Conservation (phyloP, 1,140 invertebrate species). For the Latrodectus geometricus region DNA sequence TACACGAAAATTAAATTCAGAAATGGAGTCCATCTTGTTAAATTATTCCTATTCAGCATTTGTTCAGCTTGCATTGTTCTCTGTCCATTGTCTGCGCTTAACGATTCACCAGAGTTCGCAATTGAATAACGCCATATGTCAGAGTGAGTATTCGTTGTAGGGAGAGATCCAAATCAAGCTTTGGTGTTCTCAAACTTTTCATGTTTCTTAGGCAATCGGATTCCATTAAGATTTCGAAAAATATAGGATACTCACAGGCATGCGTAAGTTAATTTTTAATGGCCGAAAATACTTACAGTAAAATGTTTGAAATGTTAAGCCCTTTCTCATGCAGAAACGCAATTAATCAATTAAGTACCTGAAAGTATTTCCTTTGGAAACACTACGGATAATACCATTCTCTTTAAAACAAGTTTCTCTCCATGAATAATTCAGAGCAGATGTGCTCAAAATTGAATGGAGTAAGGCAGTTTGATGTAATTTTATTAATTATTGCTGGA, state of each 20-base stretch:
- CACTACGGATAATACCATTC: too few relatives aligned
- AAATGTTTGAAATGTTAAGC: conserved; percentile 6
- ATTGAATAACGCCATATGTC: conserved; percentile 18
- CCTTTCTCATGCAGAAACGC: conserved; percentile 8
- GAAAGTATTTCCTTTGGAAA: background rate
- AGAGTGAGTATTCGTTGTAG: background rate
- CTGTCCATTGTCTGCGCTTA: background rate
- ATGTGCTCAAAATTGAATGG: too few relatives aligned
- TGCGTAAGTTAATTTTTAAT: conserved; percentile 45
- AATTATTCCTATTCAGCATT: background rate
- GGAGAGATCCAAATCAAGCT: background rate
- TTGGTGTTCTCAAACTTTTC: background rate
- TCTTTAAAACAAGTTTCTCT: too few relatives aligned
- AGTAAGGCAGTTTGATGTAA: too few relatives aligned
- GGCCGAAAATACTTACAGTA: background rate
- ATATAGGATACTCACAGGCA: background rate
- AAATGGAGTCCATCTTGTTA: background rate
- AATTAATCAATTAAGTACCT: conserved; percentile 44
- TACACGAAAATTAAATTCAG: background rate
- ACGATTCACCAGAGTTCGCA: background rate
- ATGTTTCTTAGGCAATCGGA: background rate
- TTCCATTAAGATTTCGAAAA: conserved; percentile 10
- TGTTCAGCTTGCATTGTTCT: background rate
- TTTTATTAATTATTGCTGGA: too few relatives aligned
- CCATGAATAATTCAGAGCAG: too few relatives aligned